Evolutionary conservation across 1,140 invertebrate genomes (phyloP), one percentile per base, ranked within the genome.

Genomic region (Cydia strobilella): DNA sequence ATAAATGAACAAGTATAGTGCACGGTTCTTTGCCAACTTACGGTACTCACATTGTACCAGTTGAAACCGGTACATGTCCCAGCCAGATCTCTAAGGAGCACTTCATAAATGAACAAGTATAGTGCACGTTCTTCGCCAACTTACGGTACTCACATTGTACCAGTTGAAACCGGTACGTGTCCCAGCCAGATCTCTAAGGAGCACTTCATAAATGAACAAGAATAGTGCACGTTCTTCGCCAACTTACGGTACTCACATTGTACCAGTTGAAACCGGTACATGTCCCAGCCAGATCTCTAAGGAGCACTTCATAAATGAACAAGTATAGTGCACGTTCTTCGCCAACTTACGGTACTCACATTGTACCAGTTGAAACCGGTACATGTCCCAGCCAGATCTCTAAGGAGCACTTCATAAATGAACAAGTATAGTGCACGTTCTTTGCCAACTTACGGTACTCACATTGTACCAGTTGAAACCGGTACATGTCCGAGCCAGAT

Each of bases 321-420:
- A 20, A 59, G 54, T 20, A 59, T 9, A 59, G 54, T 59, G 54
- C n/a, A n/a, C n/a, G n/a, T n/a, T n/a, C n/a, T n/a, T n/a, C n/a
- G n/a, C n/a, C n/a, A n/a, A n/a, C n/a, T n/a, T n/a, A n/a, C n/a
- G n/a, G n/a, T n/a, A n/a, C n/a, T n/a, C n/a, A n/a, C 45, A 48
- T 13, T 18, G 51, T 54, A 54, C 51, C 51, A 15, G n/a, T 18
- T 18, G 0, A 54, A 59, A 59, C 9, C 54, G 54, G 54, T 59
- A 59, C 54, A 20, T 3, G 18, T 23, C n/a, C 54, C 54, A 9
- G 12, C 54, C n/a, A n/a, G 12, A 54, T 59, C 54, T n/a, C 54
- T 23, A 59, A 59, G 54, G 54, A 59, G 54, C 54, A 23, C 23
- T 59, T 59, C 54, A 59, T 9, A 20, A 59, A 20, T 59, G 54